Conservation (phyloP, 2,797 vertebrate genomes). For the Anguilla marmorata region DNA sequence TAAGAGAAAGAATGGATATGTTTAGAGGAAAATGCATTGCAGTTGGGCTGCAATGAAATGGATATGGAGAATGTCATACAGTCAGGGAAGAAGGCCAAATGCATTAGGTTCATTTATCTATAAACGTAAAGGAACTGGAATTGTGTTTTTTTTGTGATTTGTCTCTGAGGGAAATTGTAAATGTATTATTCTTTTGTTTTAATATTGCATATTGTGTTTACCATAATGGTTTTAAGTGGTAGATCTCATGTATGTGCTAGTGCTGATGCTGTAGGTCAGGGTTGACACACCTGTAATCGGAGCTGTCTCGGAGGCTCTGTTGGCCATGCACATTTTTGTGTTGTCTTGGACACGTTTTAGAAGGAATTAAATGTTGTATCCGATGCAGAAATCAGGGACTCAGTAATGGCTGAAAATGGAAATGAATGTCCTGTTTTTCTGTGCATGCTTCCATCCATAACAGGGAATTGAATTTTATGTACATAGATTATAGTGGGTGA, state of each 20-base stretch:
- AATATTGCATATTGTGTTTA: background rate
- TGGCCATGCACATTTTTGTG: background rate
- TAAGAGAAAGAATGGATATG: background rate
- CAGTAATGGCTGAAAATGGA: no score
- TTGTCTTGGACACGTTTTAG: background rate
- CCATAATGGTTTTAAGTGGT: background rate
- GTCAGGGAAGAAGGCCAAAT: background rate
- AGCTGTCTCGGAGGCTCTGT: background rate
- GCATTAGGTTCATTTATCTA: background rate
- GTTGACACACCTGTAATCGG: background rate
- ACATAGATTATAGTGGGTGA: background rate
- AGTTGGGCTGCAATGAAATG: background rate
- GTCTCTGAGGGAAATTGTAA: background rate
- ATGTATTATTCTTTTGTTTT: background rate
- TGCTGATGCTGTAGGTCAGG: background rate
- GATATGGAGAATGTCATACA: no score
- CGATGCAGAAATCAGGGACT: no score
- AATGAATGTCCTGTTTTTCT: background rate
- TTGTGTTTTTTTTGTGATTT: background rate
- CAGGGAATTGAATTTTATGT: background rate
- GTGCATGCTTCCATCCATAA: background rate
- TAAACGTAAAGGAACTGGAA: background rate
- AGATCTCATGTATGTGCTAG: no score
- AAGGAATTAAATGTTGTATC: no score
- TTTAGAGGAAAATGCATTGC: conserved; percentile 3